Base-by-base conservation (phyloP, 2,888 invertebrate species). In the Corythucha ciliata region DNA sequence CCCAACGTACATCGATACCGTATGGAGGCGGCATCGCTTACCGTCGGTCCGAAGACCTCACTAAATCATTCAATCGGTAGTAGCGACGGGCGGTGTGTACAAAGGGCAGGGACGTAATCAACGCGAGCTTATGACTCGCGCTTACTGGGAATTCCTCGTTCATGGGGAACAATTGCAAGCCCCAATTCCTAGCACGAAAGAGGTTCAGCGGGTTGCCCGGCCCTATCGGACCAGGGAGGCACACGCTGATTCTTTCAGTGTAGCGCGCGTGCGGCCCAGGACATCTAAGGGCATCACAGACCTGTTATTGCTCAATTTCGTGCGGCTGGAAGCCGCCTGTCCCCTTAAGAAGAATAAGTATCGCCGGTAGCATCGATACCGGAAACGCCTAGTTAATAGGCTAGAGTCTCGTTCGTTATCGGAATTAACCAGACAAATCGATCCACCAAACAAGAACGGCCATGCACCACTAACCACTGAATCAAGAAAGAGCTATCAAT, bases 391-490 rank as follows among this genome's bases (percentile, higher is more conserved):
- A 68, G 61, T 69, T 68, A 70, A 63, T 60, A 69, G 66, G 68
- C 63, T 62, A 67, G 67, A 67, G 69, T 78, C 70, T 72, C 69
- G 69, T 69, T 72, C 70, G 70, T 72, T 80, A 79, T 75, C 77
- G 77, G 75, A 80, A 79, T 80, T 74, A 79, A 79, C 76, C 79
- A 77, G 77, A 79, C 77, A 78, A 76, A 78, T 78, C 76, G 69
- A 74, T 77, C 77, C 76, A 78, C 77, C 74, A 77, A 77, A 76
- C 77, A 77, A 77, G 75, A 78, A 77, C 76, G 76, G 76, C 76
- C 77, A 78, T 20, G 77, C 76, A 77, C 76, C 77, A 78, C 76
- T 75, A 78, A 71, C 75, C 76, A 77, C 72, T 70, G 72, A 75
- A 76, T 78, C 75, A 73, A 76, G 77, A 77, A 78, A 77, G 74